Conservation (phyloP, 1,140 invertebrate species). For the Laupala kohalensis region DNA sequence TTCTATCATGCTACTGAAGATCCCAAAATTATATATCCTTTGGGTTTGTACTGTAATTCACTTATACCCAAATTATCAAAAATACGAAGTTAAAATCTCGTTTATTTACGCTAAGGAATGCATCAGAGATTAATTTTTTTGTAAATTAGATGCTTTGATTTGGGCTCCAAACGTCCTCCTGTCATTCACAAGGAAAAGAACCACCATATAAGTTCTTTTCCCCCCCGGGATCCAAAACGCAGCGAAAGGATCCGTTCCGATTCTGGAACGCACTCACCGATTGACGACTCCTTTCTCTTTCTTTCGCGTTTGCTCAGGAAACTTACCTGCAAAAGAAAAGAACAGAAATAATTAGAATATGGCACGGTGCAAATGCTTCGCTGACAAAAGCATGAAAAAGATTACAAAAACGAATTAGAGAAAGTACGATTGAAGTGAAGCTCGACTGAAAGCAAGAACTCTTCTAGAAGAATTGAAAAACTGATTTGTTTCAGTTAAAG, state of each 20-base stretch:
- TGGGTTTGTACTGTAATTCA: no score
- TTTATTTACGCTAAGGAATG: no score
- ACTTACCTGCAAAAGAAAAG: neutral
- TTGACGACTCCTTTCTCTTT: neutral
- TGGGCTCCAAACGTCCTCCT: neutral
- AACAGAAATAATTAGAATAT: neutral
- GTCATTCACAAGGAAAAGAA: neutral
- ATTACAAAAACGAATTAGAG: neutral
- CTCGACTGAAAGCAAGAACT: neutral
- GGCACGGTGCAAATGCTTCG: neutral
- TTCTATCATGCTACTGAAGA: no score
- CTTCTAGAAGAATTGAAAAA: neutral
- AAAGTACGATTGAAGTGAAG: neutral
- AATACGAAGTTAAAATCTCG: neutral
- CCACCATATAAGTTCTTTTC: neutral
- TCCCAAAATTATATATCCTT: no score
- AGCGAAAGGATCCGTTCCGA: neutral
- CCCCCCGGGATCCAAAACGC: neutral
- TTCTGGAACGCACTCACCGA: neutral
- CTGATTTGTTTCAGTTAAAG: neutral
- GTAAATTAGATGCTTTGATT: neutral
- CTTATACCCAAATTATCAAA: no score
- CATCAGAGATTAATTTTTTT: neutral
- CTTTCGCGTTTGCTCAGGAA: neutral
- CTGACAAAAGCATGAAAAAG: neutral